Evolutionary conservation across 2,797 vertebrate species (phyloP).

Genomic region (Nothura maculosa): DNA sequence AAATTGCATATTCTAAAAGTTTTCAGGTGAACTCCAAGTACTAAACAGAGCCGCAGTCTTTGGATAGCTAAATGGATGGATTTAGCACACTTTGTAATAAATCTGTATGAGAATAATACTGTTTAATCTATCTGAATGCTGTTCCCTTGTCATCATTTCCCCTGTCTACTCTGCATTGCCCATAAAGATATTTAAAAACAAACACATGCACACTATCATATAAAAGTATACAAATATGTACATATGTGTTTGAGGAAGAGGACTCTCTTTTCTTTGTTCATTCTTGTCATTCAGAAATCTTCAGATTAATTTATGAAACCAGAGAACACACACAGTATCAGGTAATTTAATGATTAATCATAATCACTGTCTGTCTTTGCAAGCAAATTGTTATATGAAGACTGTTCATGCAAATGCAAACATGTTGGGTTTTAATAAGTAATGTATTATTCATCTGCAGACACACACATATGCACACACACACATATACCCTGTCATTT

Average conservation of each 20-base stretch:
- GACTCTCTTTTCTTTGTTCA: not conserved
- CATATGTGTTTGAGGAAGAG: too few relatives aligned
- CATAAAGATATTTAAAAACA: not conserved
- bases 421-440: not conserved
- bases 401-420: conserved; percentile 17
- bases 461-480: not conserved
- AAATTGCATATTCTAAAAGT: not conserved
- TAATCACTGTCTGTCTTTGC: not conserved
- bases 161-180: not conserved
- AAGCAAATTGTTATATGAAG: not conserved
- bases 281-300: not conserved
- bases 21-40: not conserved
- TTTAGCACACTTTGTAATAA: not conserved
- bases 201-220: too few relatives aligned
- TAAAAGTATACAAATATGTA: not conserved
- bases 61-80: not conserved
- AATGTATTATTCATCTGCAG: not conserved
- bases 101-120: not conserved
- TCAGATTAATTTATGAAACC: not conserved
- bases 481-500: not conserved
- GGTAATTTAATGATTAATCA: not conserved
- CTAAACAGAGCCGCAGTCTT: not conserved
- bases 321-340: not conserved
- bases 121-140: not conserved
- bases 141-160: not conserved